Conservation (phyloP, 2,113 vertebrate species). For the Xiphophorus couchianus region DNA sequence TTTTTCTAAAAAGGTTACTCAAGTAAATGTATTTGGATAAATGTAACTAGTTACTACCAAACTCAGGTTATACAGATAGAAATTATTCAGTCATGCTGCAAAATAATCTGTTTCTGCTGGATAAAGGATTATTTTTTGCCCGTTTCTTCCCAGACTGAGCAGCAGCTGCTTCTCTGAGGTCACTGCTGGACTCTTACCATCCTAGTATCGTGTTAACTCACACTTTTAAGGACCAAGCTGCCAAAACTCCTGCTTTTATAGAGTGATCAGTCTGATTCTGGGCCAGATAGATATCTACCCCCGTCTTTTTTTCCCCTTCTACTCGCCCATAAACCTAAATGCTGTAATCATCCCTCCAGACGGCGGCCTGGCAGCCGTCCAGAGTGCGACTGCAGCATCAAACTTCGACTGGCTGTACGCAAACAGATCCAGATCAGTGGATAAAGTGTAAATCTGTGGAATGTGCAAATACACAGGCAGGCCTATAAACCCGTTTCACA, state of each 20-base stretch:
- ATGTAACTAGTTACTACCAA: too few species aligned
- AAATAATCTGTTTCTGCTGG: not conserved
- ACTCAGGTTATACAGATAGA: too few species aligned
- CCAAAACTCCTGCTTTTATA: not conserved
- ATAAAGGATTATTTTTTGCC: not conserved
- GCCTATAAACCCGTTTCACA: not conserved
- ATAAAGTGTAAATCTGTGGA: not conserved
- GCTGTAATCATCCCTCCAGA: not conserved
- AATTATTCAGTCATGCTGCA: too few species aligned
- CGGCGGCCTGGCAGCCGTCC: not conserved
- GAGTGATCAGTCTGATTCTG: not conserved
- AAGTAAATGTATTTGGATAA: too few species aligned
- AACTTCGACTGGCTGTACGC: not conserved
- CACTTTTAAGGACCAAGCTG: slow-evolving; percentile 4
- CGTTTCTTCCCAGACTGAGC: not conserved
- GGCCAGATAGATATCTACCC: not conserved
- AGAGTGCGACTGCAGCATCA: not conserved
- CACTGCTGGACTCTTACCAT: not conserved
- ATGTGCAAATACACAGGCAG: not conserved
- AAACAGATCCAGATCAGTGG: not conserved
- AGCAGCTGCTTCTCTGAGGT: not conserved
- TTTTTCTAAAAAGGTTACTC: too few species aligned
- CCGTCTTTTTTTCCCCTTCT: not conserved
- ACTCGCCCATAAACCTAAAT: not conserved
- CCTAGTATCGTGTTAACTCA: not conserved